Evolutionary conservation across 2,797 vertebrate species (phyloP).

Genomic region (Squalus acanthias): DNA sequence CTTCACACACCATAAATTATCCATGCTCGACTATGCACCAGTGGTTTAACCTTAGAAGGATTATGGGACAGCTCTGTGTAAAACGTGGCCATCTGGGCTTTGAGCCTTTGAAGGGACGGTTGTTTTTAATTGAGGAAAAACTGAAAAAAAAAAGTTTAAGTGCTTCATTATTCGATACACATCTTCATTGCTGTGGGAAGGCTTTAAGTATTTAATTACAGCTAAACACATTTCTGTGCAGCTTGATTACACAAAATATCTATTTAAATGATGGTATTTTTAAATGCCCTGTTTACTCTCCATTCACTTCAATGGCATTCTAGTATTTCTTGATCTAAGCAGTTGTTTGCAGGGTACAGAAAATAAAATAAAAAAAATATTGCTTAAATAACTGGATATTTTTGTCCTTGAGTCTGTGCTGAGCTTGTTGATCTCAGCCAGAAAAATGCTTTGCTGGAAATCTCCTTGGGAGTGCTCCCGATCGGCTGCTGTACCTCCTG

Average conservation of each 20-base stretch:
- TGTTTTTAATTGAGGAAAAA: not conserved
- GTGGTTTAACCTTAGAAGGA: not conserved
- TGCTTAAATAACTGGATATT: not conserved
- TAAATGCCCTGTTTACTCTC: not conserved
- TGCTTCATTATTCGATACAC: not conserved
- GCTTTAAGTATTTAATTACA: constrained; percentile 8
- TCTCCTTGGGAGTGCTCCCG: not conserved
- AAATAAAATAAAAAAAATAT: not conserved
- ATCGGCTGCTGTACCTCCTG: not conserved
- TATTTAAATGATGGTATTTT: not conserved
- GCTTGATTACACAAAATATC: constrained; percentile 16
- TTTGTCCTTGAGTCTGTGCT: not conserved
- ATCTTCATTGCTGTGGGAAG: not conserved
- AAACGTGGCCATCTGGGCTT: not conserved
- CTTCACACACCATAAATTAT: not conserved
- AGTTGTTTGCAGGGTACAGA: no score
- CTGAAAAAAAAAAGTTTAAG: not conserved
- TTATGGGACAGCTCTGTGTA: not conserved
- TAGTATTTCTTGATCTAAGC: not conserved
- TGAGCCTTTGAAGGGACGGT: not conserved
- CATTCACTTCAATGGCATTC: not conserved
- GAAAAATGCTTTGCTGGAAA: not conserved
- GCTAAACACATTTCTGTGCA: not conserved
- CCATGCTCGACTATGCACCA: not conserved
- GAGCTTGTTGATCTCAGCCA: not conserved